Conservation (phyloP, 2,888 invertebrate genomes). For the Stegana nigrithorax region DNA sequence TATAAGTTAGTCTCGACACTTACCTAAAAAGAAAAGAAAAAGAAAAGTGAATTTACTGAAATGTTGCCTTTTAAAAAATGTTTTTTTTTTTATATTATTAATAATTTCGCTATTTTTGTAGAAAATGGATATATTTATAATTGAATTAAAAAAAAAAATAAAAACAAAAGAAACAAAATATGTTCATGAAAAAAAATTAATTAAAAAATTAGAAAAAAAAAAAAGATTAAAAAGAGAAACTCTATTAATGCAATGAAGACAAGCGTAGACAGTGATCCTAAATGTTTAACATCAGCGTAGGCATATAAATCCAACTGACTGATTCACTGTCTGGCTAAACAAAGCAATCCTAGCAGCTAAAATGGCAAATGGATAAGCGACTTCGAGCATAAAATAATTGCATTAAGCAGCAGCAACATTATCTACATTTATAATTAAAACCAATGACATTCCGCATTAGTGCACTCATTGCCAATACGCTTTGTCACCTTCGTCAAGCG, state of each 20-base stretch:
- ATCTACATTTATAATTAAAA: too few species aligned
- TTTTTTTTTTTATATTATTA: not conserved
- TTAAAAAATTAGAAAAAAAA: slow-evolving; percentile 7
- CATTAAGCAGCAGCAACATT: too few species aligned
- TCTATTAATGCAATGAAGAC: not conserved
- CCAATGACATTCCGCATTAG: not conserved
- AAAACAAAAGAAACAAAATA: not conserved
- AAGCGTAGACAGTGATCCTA: too few species aligned
- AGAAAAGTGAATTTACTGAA: not conserved
- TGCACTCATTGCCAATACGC: not conserved
- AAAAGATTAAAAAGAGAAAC: not conserved
- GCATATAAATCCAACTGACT: too few species aligned
- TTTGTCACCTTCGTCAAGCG: not conserved
- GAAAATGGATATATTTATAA: not conserved
- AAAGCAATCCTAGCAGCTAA: too few species aligned
- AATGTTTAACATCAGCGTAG: too few species aligned
- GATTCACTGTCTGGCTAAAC: too few species aligned
- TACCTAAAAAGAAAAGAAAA: slow-evolving; percentile 30
- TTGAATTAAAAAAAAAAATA: not conserved
- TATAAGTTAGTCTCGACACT: slow-evolving; percentile 2
- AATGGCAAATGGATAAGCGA: too few species aligned
- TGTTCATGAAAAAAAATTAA: not conserved
- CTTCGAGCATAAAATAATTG: too few species aligned
- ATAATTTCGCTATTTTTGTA: not conserved
- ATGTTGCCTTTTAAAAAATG: not conserved